phyloP scores from a whole-genome alignment of 2,113 vertebrate species.

The Egretta garzetta region DNA sequence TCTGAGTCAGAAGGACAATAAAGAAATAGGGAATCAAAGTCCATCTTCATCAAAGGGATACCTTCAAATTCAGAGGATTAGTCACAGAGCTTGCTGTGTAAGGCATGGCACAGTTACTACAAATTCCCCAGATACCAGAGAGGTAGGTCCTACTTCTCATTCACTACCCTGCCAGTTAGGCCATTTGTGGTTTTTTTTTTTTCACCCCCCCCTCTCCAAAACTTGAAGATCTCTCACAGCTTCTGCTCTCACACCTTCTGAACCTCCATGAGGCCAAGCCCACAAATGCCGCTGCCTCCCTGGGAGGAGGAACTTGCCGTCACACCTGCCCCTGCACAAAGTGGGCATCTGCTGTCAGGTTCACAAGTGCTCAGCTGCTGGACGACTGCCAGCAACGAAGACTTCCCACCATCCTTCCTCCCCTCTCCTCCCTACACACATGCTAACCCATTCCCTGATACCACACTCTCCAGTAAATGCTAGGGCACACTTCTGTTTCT shows the following conservation, averaged over 20 bases:
- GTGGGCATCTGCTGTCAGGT: background rate
- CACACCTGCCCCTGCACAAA: background rate
- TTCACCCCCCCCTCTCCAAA: background rate
- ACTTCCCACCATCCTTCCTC: fast-evolving
- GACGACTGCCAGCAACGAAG: background rate
- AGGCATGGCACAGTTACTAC: background rate
- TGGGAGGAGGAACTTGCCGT: background rate
- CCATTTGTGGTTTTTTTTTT: background rate
- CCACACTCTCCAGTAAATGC: background rate
- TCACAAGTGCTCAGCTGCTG: background rate
- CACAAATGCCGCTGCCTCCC: background rate
- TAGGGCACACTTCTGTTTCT: background rate
- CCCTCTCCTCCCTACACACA: background rate
- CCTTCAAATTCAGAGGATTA: background rate
- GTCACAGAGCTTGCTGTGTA: background rate
- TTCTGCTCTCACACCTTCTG: background rate
- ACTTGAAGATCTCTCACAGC: background rate
- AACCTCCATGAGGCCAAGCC: background rate
- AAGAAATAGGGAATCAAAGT: background rate
- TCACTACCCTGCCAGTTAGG: background rate
- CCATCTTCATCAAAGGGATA: background rate
- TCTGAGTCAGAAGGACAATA: background rate
- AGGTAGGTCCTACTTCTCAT: background rate
- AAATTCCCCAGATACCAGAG: background rate
- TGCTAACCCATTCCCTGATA: background rate